Conservation (phyloP, 2,797 vertebrate genomes). For the Lacerta viridis region DNA sequence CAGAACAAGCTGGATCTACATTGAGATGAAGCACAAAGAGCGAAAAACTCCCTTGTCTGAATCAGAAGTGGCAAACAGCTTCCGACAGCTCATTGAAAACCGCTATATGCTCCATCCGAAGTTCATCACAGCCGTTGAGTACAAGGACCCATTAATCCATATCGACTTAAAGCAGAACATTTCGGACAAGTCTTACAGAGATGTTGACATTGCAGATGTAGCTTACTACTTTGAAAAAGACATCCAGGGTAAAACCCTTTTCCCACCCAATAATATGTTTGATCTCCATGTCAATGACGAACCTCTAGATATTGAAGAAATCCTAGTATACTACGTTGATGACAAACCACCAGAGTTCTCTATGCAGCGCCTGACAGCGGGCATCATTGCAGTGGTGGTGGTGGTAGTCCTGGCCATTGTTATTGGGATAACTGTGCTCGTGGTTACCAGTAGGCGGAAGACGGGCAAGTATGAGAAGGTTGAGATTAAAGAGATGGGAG, state of each 20-base stretch:
- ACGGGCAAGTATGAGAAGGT: constrained; percentile 70
- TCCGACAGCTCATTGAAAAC: constrained; percentile 54
- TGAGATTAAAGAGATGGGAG: constrained; percentile 84
- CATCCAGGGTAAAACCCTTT: constrained; percentile 84
- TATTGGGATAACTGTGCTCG: constrained; percentile 81
- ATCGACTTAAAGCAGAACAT: constrained; percentile 67
- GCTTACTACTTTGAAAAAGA: constrained; percentile 94
- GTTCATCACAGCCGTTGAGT: constrained; percentile 72
- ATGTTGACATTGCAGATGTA: constrained; percentile 79
- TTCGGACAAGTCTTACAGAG: constrained; percentile 52
- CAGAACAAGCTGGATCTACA: constrained; percentile 81
- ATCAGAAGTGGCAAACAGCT: not conserved
- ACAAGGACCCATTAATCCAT: constrained; percentile 74
- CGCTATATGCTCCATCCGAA: constrained; percentile 78
- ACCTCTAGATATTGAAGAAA: constrained; percentile 80
- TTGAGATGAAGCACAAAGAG: constrained; percentile 69
- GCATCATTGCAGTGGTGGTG: constrained; percentile 86
- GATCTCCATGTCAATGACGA: constrained; percentile 59
- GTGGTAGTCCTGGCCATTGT: constrained; percentile 83
- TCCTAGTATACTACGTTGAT: constrained; percentile 89
- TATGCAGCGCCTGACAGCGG: constrained; percentile 85
- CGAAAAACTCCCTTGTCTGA: constrained; percentile 27
- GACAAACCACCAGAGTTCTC: constrained; percentile 85
- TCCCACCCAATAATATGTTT: constrained; percentile 44
- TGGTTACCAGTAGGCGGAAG: constrained; percentile 72